Percentiles rank a stretch among this genome's conserved stretches.
phyloP scores from a whole-genome alignment of 2,113 vertebrate species.

The Atrichornis clamosus region DNA sequence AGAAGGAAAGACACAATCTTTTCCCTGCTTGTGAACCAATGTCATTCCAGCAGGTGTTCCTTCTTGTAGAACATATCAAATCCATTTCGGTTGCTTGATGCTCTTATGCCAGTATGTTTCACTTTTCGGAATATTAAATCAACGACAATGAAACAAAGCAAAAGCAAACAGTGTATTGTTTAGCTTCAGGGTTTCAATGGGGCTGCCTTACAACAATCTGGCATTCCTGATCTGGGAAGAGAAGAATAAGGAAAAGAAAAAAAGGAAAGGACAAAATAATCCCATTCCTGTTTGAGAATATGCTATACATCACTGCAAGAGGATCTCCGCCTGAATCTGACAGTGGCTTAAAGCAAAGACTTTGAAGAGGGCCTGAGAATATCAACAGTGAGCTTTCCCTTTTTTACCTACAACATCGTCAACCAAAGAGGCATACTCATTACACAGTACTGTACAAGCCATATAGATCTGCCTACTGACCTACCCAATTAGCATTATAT shows the following conservation, averaged over 20 bases:
- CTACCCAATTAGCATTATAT: neutral
- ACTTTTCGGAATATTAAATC: neutral
- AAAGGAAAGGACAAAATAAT: neutral
- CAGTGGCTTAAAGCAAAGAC: neutral
- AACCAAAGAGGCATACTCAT: neutral
- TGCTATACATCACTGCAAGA: neutral
- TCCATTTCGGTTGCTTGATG: neutral
- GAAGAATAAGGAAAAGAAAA: neutral
- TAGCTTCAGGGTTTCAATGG: neutral
- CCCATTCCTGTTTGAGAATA: neutral
- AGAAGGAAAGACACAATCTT: neutral
- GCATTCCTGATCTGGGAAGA: neutral
- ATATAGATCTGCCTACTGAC: neutral
- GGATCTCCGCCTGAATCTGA: neutral
- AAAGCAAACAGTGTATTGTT: neutral
- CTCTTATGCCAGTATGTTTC: neutral
- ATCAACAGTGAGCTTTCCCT: neutral
- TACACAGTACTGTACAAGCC: neutral
- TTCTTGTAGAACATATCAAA: neutral
- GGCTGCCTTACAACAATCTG: neutral
- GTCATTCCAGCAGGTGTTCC: neutral
- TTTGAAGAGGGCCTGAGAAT: neutral
- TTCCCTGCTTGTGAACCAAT: accelerated
- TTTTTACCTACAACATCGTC: neutral
- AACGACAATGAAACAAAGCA: neutral